Conservation (phyloP, 1,140 invertebrate genomes). For the Hylyphantes graminicola region DNA sequence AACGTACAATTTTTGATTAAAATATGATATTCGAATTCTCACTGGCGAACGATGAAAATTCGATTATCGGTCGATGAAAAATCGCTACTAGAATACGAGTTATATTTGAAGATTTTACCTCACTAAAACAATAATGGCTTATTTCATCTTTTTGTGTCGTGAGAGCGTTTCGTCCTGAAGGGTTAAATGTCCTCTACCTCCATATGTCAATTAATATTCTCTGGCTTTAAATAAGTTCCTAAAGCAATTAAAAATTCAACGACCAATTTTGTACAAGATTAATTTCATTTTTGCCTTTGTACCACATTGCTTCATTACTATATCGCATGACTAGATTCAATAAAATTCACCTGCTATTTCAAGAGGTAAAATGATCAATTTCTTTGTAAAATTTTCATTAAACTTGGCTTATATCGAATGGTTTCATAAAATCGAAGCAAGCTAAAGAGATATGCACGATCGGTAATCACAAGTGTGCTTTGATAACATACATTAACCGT, state of each 20-base stretch:
- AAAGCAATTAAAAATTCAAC: neutral
- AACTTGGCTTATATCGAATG: neutral
- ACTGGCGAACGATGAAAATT: too few relatives aligned
- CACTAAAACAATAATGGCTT: too few relatives aligned
- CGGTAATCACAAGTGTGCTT: constrained; percentile 27
- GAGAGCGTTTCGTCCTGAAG: too few relatives aligned
- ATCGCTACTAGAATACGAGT: too few relatives aligned
- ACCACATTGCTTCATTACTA: neutral
- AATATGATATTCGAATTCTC: too few relatives aligned
- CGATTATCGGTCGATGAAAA: too few relatives aligned
- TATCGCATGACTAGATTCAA: neutral
- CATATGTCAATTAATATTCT: too few relatives aligned
- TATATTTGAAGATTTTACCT: too few relatives aligned
- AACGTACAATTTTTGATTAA: too few relatives aligned
- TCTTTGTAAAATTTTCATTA: neutral
- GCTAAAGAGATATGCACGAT: constrained; percentile 27
- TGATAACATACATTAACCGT: constrained; percentile 12
- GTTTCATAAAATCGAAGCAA: constrained; percentile 11
- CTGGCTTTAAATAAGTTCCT: too few relatives aligned
- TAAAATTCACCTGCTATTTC: neutral
- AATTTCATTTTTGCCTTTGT: neutral
- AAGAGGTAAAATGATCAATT: neutral
- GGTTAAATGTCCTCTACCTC: too few relatives aligned
- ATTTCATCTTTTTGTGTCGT: too few relatives aligned
- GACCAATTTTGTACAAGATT: neutral